These are phyloP conservation scores for Atrina japonica DNA, from an alignment of 2,888 invertebrate genomes.

Conservation along the genomic window DNA sequence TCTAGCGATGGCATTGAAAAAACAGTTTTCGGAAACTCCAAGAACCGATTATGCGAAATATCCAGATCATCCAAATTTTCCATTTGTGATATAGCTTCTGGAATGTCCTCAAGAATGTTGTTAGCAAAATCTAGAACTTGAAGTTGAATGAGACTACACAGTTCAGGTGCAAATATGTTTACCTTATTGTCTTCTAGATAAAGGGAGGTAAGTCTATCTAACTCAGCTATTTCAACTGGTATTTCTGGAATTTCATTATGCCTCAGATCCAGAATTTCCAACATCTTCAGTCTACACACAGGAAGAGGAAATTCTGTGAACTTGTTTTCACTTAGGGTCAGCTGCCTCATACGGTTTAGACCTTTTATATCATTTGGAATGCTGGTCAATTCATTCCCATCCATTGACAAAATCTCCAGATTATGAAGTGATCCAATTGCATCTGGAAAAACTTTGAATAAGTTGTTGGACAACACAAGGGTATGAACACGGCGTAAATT, in stretches of 20 bases:
- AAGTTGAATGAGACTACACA: constrained; percentile 63
- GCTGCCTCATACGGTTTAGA: constrained; percentile 65
- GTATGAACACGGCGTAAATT: constrained; percentile 70
- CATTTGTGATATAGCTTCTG: constrained; percentile 90
- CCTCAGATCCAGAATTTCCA: constrained; percentile 67
- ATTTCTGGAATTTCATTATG: constrained; percentile 64
- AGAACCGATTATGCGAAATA: constrained; percentile 74
- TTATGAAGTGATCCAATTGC: constrained; percentile 66
- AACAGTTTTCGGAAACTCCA: constrained; percentile 73
- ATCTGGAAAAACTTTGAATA: constrained; percentile 63
- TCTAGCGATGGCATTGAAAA: constrained; percentile 70
- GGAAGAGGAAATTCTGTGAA: constrained; percentile 68
- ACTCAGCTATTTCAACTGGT: constrained; percentile 63
- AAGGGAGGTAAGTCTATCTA: constrained; percentile 63
- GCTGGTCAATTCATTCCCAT: constrained; percentile 65
- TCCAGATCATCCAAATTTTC: constrained; percentile 62
- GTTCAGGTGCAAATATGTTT: constrained; percentile 58
- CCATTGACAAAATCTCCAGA: constrained; percentile 62
- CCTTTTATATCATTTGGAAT: constrained; percentile 73
- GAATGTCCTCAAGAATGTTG: constrained; percentile 66
- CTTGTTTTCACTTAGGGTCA: constrained; percentile 69
- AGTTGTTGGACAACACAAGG: constrained; percentile 68
- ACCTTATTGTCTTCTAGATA: constrained; percentile 66
- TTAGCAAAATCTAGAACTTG: constrained; percentile 66
- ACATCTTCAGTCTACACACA: constrained; percentile 58